phyloP scores from a whole-genome alignment of 2,113 vertebrate genomes.

The Acanthisitta chloris region DNA sequence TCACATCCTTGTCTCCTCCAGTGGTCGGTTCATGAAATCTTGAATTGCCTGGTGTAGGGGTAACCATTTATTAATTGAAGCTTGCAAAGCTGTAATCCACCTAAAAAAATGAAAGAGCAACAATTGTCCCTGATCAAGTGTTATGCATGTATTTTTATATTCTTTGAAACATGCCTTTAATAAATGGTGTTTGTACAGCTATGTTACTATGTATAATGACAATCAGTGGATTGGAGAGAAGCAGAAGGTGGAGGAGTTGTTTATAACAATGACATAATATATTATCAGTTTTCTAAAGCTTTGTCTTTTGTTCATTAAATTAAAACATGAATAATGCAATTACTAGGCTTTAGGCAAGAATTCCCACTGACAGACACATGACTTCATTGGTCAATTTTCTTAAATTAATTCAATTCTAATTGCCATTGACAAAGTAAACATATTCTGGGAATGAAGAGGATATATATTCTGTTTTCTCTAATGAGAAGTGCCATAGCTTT shows the following conservation, averaged over 20 bases:
- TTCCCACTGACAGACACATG: not conserved
- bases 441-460: not conserved
- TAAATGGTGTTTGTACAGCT: not conserved
- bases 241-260: not conserved
- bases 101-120: conserved; percentile 65
- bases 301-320: not conserved
- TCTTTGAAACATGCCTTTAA: not conserved
- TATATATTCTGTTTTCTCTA: not conserved
- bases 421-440: not conserved
- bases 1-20: conserved; percentile 88
- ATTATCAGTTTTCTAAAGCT: not conserved
- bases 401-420: not conserved
- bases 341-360: not conserved
- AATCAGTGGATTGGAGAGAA: not conserved
- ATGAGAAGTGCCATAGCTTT: not conserved
- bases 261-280: not conserved
- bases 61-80: conserved; percentile 88
- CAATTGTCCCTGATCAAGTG: not conserved
- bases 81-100: conserved; percentile 86
- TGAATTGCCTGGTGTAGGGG: conserved; percentile 86
- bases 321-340: not conserved
- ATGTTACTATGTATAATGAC: not conserved
- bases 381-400: not conserved
- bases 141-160: not conserved
- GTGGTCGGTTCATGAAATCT: conserved; percentile 80